Base-by-base conservation (phyloP, 1,140 invertebrate species). In the Ostrea edulis region DNA sequence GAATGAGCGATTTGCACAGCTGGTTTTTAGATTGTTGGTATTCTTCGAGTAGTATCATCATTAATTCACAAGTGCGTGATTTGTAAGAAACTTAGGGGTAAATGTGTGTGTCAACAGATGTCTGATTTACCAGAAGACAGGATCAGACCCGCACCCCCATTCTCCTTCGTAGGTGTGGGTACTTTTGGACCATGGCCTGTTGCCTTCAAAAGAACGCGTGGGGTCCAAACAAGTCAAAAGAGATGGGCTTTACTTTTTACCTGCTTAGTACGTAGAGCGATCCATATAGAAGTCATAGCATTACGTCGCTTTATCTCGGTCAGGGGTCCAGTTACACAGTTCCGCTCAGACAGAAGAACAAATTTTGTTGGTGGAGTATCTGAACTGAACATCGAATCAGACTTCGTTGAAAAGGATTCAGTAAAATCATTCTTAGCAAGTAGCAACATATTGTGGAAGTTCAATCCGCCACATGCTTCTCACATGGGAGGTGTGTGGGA, bases 311-410 rank as follows among this genome's bases (percentile, higher is more conserved):
- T 91, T 55, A 87, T 92, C 9, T 53, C 58, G 2, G 20, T 87
- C 17, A 53, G 92, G 52, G 91, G 92, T 2, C 3, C 82, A 0
- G 88, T 91, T 53, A 83, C 51, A 55, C 22, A 77, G 2, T 54
- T 92, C 14, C 87, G 89, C 77, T 88, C 82, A 25, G 93, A 92
- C 86, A 92, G 88, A n/a, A 92, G 92, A 20, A 92, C 91, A n/a
- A 93, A 92, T 84, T 91, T 92, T 52, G 81, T 87, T 44, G 93
- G 89, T 20, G 93, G 1, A 44, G 5, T 5, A 2, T 44, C 35
- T 44, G 35, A 5, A 44, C 35, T 44, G 35, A 44, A 65, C 62
- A 65, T 65, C 2, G 7, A 65, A 17, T 65, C 62, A 20, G 17
- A 22, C 62, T 17, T 20, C 17, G 3, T 65, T 17, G 62, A 2